Evolutionary conservation across 2,113 vertebrate species (phyloP), one percentile per base, ranked within the genome.

Genomic region (Mormyrus lacerda): DNA sequence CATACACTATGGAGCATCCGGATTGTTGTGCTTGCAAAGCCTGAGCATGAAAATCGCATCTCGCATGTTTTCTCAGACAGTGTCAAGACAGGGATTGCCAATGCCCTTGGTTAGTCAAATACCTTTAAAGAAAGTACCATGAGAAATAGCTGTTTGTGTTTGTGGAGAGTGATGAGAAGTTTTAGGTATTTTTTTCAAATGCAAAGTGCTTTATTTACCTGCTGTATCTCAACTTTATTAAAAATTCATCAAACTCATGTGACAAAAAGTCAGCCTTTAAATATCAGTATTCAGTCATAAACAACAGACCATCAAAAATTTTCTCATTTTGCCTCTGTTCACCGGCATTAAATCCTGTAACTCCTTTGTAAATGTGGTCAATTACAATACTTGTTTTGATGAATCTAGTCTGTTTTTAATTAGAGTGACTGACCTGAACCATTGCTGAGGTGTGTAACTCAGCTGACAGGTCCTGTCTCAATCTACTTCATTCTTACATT

Each of bases 1-100:
- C 97, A 99, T 84, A 99, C 98, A 0, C 97, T 99, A 91, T 99
- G 98, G 98, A 98, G 97, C 92, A 99, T 99, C 91, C 96, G 98
- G 45, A 98, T 99, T 0, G 92, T 98, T 31, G 96, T 99, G 17
- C 94, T 99, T 85, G 98, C 97, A 93, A 99, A 98, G 91, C 97
- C 97, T 0, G 98, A 99, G 91, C 98, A 99, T 0, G 98, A 98
- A 92, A 98, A 99, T 93, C 95, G 98, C 85, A 98, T 99, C 94
- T 99, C 98, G 42, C 98, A 99, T 89, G 90, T 98, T 91, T 98
- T 96, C 91, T 97, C 97, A 0, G 95, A 97, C 95, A 98, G 97
- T 0, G 98, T 99, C 91, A 99, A 99, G 94, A 99, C 98, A 0
- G 98, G 98, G 91, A 99, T 99, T 0, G 98, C 98, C 50, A 99